These are phyloP conservation scores for Dryococelus australis DNA, from an alignment of 2,888 invertebrate genomes.

Conservation along the genomic window DNA sequence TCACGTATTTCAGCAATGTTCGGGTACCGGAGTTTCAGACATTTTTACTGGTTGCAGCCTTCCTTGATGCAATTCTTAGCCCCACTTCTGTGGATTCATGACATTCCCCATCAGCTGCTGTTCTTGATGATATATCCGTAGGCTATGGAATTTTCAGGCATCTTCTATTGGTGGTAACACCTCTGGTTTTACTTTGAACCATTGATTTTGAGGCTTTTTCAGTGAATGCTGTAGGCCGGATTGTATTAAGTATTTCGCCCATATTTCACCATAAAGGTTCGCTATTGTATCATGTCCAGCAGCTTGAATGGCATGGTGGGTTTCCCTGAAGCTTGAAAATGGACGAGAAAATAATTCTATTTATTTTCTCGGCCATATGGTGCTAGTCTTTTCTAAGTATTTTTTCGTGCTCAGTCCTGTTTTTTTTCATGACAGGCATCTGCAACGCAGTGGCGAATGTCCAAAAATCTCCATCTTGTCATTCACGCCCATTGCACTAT, in stretches of 20 bases:
- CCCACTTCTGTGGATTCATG: not conserved
- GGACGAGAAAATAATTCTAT: too few relatives aligned
- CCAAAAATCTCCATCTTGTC: too few relatives aligned
- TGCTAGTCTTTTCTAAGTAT: too few relatives aligned
- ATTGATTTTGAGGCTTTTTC: not conserved
- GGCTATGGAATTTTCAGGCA: not conserved
- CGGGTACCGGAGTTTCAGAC: not conserved
- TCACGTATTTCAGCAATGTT: slow-evolving; percentile 5
- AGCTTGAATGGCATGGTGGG: too few relatives aligned
- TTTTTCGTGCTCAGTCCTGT: too few relatives aligned
- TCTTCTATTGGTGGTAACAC: not conserved
- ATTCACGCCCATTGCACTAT: too few relatives aligned
- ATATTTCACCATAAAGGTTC: too few relatives aligned
- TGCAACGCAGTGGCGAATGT: too few relatives aligned
- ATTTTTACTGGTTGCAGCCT: slow-evolving; percentile 2
- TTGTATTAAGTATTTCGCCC: not conserved
- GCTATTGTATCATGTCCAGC: too few relatives aligned
- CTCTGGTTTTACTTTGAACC: slow-evolving; percentile 4
- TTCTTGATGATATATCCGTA: not conserved
- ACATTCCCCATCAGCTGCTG: not conserved
- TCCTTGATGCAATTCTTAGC: not conserved
- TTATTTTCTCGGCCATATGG: too few relatives aligned
- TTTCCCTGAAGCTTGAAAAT: too few relatives aligned
- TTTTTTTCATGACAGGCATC: too few relatives aligned
- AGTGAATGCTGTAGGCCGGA: not conserved